Evolutionary conservation across 1,140 invertebrate genomes (phyloP).

Genomic region (Musca domestica): DNA sequence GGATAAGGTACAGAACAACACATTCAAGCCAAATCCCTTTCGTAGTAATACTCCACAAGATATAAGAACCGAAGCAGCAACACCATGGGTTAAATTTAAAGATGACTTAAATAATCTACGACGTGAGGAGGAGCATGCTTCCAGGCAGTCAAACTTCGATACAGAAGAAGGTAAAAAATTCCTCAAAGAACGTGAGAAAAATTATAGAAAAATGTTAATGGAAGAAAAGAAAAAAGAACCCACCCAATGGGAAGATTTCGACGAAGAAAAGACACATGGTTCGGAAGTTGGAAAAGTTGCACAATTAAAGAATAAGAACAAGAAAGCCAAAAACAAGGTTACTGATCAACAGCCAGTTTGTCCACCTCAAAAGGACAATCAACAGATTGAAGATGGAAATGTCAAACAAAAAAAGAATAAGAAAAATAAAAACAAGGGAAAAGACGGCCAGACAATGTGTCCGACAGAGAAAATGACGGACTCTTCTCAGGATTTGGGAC

Average conservation of each 20-base stretch:
- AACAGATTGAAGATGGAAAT: not conserved
- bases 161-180: not conserved
- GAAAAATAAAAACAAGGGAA: not conserved
- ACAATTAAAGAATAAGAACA: not conserved
- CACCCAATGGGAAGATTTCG: conserved; percentile 6
- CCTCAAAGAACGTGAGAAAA: conserved; percentile 11
- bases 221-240: conserved; percentile 1
- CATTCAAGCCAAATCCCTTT: too few species aligned
- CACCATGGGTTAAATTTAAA: conserved; percentile 16
- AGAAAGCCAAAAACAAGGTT: not conserved
- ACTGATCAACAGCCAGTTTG: not conserved
- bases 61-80: not conserved
- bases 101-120: not conserved
- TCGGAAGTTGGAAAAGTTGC: not conserved
- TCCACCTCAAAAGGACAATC: not conserved
- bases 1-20: too few species aligned
- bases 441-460: not conserved
- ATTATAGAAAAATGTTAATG: conserved; percentile 1
- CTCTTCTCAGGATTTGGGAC: not conserved
- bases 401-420: not conserved
- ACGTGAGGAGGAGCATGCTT: not conserved
- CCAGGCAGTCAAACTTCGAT: not conserved
- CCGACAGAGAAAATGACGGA: not conserved
- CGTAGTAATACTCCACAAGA: too few species aligned
- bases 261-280: not conserved